phyloP scores from a whole-genome alignment of 2,113 vertebrate species.

The western clawed frog (Xenopus tropicalis) region DNA sequence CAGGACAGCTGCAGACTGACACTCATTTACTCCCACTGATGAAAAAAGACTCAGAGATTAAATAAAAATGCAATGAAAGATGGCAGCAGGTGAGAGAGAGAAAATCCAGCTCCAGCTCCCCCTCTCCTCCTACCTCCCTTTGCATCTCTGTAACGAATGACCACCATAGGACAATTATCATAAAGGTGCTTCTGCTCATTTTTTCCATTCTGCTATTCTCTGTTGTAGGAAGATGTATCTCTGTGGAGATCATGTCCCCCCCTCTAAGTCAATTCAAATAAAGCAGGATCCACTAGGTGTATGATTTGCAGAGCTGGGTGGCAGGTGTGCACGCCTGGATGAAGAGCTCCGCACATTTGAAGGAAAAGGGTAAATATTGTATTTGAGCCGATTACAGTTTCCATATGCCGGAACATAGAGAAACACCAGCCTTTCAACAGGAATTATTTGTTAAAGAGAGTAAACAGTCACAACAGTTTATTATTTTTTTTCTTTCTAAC shows the following conservation, averaged over 20 bases:
- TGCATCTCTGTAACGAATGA: conserved; percentile 39
- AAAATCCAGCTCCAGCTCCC: conserved; percentile 49
- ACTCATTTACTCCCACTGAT: conserved; percentile 40
- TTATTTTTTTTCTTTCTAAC: conserved; percentile 4
- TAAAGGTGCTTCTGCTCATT: conserved; percentile 14
- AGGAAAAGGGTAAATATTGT: conserved; percentile 55
- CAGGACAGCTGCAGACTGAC: conserved; percentile 41
- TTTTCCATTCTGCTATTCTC: neutral
- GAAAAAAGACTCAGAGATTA: conserved; percentile 36
- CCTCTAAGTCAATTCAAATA: conserved; percentile 48
- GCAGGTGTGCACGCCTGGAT: conserved; percentile 51
- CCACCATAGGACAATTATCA: conserved; percentile 51
- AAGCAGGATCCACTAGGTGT: conserved; percentile 23
- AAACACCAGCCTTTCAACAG: neutral
- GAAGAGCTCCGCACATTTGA: conserved; percentile 44
- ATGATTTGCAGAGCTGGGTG: conserved; percentile 45
- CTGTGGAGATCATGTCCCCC: neutral
- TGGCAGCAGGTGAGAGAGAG: conserved; percentile 79
- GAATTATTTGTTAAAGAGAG: conserved; percentile 32
- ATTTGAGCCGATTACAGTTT: conserved; percentile 49
- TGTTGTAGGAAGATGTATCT: conserved; percentile 33
- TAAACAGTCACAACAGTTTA: conserved; percentile 43
- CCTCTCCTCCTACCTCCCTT: conserved; percentile 29
- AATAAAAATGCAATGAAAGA: conserved; percentile 58
- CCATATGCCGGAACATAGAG: conserved; percentile 45